These are phyloP conservation scores for Romanogobio albipinnatus DNA, from an alignment of 2,113 vertebrate genomes.

Conservation along the genomic window DNA sequence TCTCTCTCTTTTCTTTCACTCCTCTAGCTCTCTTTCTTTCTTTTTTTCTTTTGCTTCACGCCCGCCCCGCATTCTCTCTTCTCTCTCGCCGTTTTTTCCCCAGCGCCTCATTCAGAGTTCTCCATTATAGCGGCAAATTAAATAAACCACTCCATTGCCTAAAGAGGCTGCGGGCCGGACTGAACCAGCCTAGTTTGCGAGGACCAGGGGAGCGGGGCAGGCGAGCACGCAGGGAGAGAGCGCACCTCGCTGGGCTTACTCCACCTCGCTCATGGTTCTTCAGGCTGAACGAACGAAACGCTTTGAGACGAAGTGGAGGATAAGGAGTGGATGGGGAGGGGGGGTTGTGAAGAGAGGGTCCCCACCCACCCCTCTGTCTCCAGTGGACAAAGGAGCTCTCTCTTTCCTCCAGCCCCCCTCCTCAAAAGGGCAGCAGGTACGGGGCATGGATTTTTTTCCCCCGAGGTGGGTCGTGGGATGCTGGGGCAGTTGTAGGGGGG, in stretches of 20 bases:
- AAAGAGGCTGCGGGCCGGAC: slow-evolving; percentile 80
- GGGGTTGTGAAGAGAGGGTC: slow-evolving; percentile 37
- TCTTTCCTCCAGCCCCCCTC: slow-evolving; percentile 29
- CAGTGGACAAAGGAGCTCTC: slow-evolving; percentile 39
- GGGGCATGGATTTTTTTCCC: slow-evolving; percentile 42
- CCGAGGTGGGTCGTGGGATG: slow-evolving; percentile 38
- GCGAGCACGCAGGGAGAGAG: not conserved
- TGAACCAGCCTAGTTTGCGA: slow-evolving; percentile 74
- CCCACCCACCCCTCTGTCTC: slow-evolving; percentile 28
- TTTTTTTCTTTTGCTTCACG: slow-evolving; percentile 68
- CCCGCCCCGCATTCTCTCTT: slow-evolving; percentile 47
- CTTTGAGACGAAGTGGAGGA: slow-evolving; percentile 32
- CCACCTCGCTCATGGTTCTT: slow-evolving; percentile 18
- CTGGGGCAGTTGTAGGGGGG: slow-evolving; percentile 19
- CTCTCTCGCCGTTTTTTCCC: slow-evolving; percentile 63
- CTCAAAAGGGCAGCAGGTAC: slow-evolving; percentile 55
- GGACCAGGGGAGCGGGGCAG: slow-evolving; percentile 73
- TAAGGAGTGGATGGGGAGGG: slow-evolving; percentile 31
- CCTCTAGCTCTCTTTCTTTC: slow-evolving; percentile 47
- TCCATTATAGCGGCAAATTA: slow-evolving; percentile 98
- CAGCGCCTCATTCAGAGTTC: slow-evolving; percentile 90
- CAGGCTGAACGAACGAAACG: not conserved
- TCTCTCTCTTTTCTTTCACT: slow-evolving; percentile 60
- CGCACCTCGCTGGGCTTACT: not conserved
- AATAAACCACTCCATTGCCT: slow-evolving; percentile 94